Evolutionary conservation across 2,797 vertebrate genomes (phyloP), one percentile per base, ranked within the genome.

Genomic region (Amazonetta brasiliensis): DNA sequence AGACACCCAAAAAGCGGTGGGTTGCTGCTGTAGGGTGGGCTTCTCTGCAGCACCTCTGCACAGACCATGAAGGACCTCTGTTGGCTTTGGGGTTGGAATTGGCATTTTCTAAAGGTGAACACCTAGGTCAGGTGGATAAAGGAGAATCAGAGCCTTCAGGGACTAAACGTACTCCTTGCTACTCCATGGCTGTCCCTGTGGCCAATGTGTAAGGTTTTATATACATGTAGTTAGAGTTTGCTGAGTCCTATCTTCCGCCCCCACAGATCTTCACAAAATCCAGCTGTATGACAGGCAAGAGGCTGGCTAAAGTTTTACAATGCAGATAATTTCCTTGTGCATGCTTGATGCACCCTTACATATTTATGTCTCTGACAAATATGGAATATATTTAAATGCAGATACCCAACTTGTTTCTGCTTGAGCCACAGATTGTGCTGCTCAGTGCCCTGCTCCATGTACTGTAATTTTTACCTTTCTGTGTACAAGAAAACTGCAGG

Each of bases 21-120:
- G 3, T 41, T 43, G 41, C 25, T 2, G 0, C 23, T 71, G 21
- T 44, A 12, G 4, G 8, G 33, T 64, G 63, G 16, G 23, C 13
- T 56, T 83, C 15, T 72, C 59, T 88, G 25, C 31, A 46, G 37
- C 0, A 1, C 26, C 37, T 55, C 62, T 75, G 22, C 30, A 33
- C 25, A 67, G 30, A 41, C 4, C 12, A 7, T n/a, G 33, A 20
- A n/a, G 30, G 11, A 54, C 9, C 3, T 68, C 30, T 0, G 0
- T 1, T 82, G 44, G 26, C 10, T 79, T 72, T 84, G 17, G 48
- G 48, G 48, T 13, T 48, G 46, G 46, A 13, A 5, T 25, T 48
- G 48, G 48, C 7, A 5, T 48, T 48, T 14, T 48, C 48, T 48
- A 22, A n/a, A 43, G 26, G 43, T 46, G 25, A 63, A 15, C 10